These are phyloP conservation scores for Pantherophis guttatus DNA, from an alignment of 2,113 vertebrate genomes.

Conservation along the genomic window DNA sequence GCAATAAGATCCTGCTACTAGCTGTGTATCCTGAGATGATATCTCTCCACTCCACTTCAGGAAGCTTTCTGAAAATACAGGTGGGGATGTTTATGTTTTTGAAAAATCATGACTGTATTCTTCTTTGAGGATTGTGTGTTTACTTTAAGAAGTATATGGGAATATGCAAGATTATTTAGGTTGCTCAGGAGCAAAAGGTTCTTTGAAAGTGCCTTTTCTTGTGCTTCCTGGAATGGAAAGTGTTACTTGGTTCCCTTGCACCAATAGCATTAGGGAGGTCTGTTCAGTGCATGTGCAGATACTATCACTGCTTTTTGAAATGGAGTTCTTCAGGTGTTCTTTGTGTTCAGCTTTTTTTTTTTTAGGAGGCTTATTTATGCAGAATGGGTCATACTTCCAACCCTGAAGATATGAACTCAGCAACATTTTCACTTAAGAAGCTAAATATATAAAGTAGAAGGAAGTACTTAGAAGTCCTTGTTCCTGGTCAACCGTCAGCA, in stretches of 20 bases:
- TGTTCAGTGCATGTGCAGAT: neutral
- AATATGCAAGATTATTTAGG: neutral
- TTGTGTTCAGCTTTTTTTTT: neutral
- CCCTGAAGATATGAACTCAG: neutral
- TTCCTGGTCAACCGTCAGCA: neutral
- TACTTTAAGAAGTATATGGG: neutral
- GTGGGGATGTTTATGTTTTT: neutral
- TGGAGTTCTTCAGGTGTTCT: neutral
- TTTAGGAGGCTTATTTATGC: neutral
- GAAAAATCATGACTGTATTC: neutral
- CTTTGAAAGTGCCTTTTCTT: neutral
- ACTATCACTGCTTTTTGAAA: neutral
- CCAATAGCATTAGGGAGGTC: neutral
- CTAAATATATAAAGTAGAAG: neutral
- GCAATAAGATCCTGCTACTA: neutral
- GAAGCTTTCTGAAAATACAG: neutral
- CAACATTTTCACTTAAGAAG: neutral
- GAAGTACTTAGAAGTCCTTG: neutral
- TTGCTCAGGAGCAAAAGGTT: neutral
- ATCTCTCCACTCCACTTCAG: neutral
- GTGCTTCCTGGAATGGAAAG: neutral
- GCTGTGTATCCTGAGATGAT: neutral
- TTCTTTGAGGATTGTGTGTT: neutral
- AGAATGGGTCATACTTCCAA: neutral
- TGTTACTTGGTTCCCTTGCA: neutral